Evolutionary conservation across 1,140 invertebrate species (phyloP).

Genomic region (Pinna nobilis): DNA sequence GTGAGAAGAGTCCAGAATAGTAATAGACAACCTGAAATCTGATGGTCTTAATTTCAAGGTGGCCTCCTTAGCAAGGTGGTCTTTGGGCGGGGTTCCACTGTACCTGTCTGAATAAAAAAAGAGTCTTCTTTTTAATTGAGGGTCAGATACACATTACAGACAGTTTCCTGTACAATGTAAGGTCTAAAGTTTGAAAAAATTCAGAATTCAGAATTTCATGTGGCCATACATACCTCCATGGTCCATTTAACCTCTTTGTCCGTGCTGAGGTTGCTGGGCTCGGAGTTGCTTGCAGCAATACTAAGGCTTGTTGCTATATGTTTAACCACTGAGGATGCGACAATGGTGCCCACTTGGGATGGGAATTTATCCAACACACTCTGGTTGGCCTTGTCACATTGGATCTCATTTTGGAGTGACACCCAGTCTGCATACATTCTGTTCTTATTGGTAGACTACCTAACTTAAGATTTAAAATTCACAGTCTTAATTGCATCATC

Average conservation of each 20-base stretch:
- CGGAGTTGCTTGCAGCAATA: slow-evolving; percentile 73
- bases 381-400: slow-evolving; percentile 78
- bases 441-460: neutral
- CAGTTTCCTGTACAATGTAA: neutral
- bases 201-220: no score
- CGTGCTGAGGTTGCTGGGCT: slow-evolving; percentile 70
- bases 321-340: slow-evolving; percentile 88
- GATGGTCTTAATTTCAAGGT: no score
- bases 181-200: neutral
- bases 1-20: no score
- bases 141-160: no score
- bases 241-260: slow-evolving; percentile 90
- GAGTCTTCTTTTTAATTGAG: no score
- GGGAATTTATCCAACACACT: slow-evolving; percentile 93
- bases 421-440: slow-evolving; percentile 75
- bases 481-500: neutral
- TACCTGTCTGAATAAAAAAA: no score
- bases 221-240: slow-evolving; percentile 81
- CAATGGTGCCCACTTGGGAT: slow-evolving; percentile 84
- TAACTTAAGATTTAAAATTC: neutral
- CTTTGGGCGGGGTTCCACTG: no score
- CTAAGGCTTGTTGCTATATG: slow-evolving; percentile 86
- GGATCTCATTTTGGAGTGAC: slow-evolving; percentile 71
- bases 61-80: no score
- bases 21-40: no score